A percentile compares a stretch with the other conserved stretches of the same genome.
These are phyloP conservation scores for Acanthurus lineatus DNA, from an alignment of 2,797 vertebrate species.

Conservation along the genomic window DNA sequence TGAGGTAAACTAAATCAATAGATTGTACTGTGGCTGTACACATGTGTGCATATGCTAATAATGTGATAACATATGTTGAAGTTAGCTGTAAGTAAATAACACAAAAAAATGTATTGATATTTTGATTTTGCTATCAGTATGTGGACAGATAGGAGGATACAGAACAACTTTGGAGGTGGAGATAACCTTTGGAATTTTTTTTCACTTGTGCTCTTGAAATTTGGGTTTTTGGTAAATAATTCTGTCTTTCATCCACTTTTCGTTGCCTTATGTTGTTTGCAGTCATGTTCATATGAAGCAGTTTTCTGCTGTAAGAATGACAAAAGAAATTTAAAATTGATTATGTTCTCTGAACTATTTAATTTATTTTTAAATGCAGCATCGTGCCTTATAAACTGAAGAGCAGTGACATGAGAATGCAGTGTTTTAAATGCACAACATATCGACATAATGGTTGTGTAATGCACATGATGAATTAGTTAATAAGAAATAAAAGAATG, in stretches of 20 bases:
- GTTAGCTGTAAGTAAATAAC: background rate
- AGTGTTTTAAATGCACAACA: background rate
- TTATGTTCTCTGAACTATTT: background rate
- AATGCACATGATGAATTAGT: background rate
- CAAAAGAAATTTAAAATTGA: background rate
- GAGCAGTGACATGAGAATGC: background rate
- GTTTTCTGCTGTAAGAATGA: background rate
- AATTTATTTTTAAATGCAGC: background rate
- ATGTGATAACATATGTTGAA: background rate
- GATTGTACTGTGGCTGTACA: background rate
- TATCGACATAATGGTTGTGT: no score
- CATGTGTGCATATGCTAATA: background rate
- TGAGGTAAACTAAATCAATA: background rate
- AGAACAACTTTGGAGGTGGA: background rate
- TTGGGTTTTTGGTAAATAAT: background rate
- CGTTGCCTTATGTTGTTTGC: background rate
- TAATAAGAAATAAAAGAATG: background rate
- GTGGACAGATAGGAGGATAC: background rate
- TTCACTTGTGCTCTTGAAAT: background rate
- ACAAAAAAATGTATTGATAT: background rate
- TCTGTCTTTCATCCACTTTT: slow-evolving; percentile 3
- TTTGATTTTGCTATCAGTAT: background rate
- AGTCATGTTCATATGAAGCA: background rate
- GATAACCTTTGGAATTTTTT: background rate
- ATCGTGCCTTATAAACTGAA: background rate